phyloP scores from a whole-genome alignment of 2,797 vertebrate genomes.

The Ctenochaetus hawaiiensis region DNA sequence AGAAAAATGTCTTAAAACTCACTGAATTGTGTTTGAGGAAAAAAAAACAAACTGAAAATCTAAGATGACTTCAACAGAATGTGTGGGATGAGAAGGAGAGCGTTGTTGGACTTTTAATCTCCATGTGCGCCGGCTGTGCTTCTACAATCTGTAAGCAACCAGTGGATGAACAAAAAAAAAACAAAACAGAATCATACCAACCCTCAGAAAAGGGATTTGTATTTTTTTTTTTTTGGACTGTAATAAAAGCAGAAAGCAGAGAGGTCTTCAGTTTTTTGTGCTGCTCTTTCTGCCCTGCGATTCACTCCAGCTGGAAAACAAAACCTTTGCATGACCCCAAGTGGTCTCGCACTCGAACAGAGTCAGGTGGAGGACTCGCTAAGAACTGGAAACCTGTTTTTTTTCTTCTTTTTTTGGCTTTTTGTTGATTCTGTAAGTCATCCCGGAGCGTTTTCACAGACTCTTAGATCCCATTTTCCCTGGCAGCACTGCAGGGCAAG shows the following conservation, averaged over 20 bases:
- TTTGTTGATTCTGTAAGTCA: constrained; percentile 68
- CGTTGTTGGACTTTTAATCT: constrained; percentile 79
- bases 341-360: constrained; percentile 42
- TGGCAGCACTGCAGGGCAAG: constrained; percentile 61
- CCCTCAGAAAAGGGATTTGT: constrained; percentile 77
- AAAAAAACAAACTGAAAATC: constrained; percentile 63
- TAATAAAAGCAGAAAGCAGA: constrained; percentile 68
- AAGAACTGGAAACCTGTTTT: constrained; percentile 65
- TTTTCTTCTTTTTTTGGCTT: constrained; percentile 51
- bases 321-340: constrained; percentile 49
- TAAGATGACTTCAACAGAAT: constrained; percentile 78
- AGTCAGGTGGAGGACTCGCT: constrained; percentile 50
- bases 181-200: constrained; percentile 68
- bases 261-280: constrained; percentile 69
- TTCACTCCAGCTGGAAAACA: constrained; percentile 60
- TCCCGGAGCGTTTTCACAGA: constrained; percentile 63
- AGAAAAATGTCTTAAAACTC: constrained; percentile 84
- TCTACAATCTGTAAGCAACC: constrained; percentile 86
- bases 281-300: constrained; percentile 57
- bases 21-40: constrained; percentile 59
- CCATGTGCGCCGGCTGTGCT: constrained; percentile 89
- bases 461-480: constrained; percentile 49
- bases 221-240: constrained; percentile 65
- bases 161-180: constrained; percentile 82
- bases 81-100: constrained; percentile 77